Evolutionary conservation across 2,113 vertebrate genomes (phyloP).

Genomic region (Sitta europaea): DNA sequence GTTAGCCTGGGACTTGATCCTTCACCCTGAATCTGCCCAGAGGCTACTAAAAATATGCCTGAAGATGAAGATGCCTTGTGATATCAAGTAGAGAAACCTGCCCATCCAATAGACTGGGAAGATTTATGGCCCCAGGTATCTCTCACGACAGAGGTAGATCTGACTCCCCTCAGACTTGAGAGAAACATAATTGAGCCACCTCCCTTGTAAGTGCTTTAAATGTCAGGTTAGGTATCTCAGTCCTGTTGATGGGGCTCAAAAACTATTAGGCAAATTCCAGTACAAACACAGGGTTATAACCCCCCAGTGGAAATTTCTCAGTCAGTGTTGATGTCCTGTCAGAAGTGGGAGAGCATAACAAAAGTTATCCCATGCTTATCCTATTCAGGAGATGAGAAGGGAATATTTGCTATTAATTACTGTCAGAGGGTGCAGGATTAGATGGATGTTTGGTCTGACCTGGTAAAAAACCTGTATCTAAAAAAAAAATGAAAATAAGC

Average conservation of each 20-base stretch:
- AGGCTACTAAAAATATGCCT: neutral
- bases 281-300: neutral
- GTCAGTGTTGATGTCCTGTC: neutral
- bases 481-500: neutral
- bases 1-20: neutral
- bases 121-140: neutral
- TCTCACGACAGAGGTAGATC: neutral
- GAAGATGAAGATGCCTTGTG: neutral
- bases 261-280: neutral
- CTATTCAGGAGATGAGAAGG: neutral
- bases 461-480: neutral
- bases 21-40: neutral
- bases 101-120: neutral
- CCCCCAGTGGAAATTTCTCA: neutral
- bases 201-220: neutral
- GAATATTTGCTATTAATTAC: neutral
- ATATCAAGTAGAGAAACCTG: neutral
- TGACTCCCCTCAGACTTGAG: neutral
- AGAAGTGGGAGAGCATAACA: neutral
- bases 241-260: neutral
- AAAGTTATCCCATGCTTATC: neutral
- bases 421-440: neutral
- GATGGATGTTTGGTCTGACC: neutral
- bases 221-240: neutral
- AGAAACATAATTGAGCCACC: neutral